Conservation (phyloP, 2,888 invertebrate genomes). For the Oxyteleia sp. region DNA sequence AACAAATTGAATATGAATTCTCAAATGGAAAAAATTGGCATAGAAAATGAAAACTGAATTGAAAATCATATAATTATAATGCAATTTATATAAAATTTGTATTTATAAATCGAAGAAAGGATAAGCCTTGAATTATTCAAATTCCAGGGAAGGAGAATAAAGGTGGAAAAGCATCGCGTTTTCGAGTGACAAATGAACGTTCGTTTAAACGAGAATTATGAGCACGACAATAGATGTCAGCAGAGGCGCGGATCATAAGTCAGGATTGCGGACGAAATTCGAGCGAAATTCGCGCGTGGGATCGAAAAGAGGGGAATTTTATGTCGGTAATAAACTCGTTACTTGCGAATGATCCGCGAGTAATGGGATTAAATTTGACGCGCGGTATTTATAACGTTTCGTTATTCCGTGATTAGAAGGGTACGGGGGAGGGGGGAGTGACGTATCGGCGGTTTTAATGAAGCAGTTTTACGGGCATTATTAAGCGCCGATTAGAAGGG, state of each 20-base stretch:
- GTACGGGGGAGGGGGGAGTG: neutral
- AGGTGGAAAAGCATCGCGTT: slow-evolving; percentile 31
- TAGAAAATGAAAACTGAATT: too few species aligned
- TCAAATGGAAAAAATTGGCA: too few species aligned
- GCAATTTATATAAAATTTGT: too few species aligned
- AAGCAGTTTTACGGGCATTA: slow-evolving; percentile 19
- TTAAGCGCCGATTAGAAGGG: slow-evolving; percentile 23
- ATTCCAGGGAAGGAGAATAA: slow-evolving; percentile 28
- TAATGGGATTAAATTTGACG: slow-evolving; percentile 53
- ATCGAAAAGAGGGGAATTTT: slow-evolving; percentile 38
- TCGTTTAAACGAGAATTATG: slow-evolving; percentile 53
- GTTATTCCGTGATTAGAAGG: slow-evolving; percentile 45
- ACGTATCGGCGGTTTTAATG: slow-evolving; percentile 26
- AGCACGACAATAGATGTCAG: neutral
- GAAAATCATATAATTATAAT: too few species aligned
- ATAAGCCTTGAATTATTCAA: slow-evolving; percentile 64
- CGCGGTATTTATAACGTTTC: slow-evolving; percentile 39
- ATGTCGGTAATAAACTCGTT: slow-evolving; percentile 52
- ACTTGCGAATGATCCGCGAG: slow-evolving; percentile 37
- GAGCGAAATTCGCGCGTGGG: neutral
- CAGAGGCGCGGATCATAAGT: slow-evolving; percentile 31
- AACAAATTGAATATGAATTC: too few species aligned
- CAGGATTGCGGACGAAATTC: slow-evolving; percentile 31
- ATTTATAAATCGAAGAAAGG: slow-evolving; percentile 59
- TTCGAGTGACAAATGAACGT: slow-evolving; percentile 57